Evolutionary conservation across 2,797 vertebrate genomes (phyloP), one percentile per base, ranked within the genome.

Genomic region (Caiman crocodilus): DNA sequence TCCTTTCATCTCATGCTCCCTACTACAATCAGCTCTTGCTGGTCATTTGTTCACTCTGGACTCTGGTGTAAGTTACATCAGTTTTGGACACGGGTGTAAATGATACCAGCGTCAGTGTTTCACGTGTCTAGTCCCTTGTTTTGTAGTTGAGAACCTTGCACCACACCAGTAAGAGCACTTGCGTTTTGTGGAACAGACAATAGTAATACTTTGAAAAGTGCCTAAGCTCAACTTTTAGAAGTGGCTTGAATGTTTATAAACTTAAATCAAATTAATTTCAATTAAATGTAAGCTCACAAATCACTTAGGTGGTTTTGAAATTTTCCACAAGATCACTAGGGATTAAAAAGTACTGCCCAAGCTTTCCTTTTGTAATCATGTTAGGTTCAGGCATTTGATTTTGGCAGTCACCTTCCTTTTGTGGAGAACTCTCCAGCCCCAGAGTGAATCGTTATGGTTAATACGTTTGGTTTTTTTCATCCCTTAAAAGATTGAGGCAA

Each of bases 261-360:
- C 20, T 32, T 71, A 42, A 23, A 21, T 42, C 67, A 35, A 11
- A 42, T 42, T 42, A 9, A 50, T 50, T 50, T 50, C 42, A 50
- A 11, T 50, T 50, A 50, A 50, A 50, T 50, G 42, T 50, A 50
- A 50, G 42, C 42, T 50, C 42, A 50, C 42, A 50, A 50, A 11
- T 50, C 42, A 50, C 42, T 50, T 50, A 50, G 87, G 61, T 79
- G 91, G 95, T 93, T 94, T 82, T 88, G 75, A 93, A 86, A 92
- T 97, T 96, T 77, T 90, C 79, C 89, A 94, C 74, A 83, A 79
- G 95, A 94, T 95, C 0, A 0, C 85, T 86, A 89, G 81, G 42
- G 77, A 83, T 95, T 96, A 96, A 93, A 89, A 96, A 96, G 94
- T 96, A 90, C 95, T 93, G 94, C 94, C 92, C 94, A 94, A 90